Evolutionary conservation across 1,140 invertebrate genomes (phyloP), one percentile per base, ranked within the genome.

Genomic region (Lepidotrigona ventralis): DNA sequence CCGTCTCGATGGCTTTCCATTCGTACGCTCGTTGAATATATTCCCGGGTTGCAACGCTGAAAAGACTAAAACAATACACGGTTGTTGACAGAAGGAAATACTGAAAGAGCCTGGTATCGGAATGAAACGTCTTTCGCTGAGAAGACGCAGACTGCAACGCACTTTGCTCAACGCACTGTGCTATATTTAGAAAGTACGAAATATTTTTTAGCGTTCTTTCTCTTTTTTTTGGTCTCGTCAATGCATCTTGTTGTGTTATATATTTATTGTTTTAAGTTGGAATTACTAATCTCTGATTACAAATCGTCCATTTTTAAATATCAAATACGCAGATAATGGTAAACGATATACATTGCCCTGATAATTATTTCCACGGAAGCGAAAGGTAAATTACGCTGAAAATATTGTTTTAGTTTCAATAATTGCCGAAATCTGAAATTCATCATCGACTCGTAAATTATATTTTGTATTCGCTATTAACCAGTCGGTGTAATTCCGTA

Each of bases 21-120:
- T 86, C 68, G 74, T 78, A 85, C 79, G 54, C 78, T 79, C 60
- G 63, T 85, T 26, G 74, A 72, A 74, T 76, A 74, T 76, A 85
- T 86, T 85, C 84, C 39, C 66, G 83, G 58, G 73, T 81, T 58
- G 64, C 68, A 33, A 64, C 79, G 68, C 66, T 81, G 77, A 85
- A 81, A 76, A 26, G 63, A 76, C 29, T 29, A 71, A 66, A 86
- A 81, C 72, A 68, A 60, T 75, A 63, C 33, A 33, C n/a, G 23
- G 23, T 46, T 46, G 23, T 70, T 70, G 39, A 46, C 19, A 46
- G 39, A 64, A 77, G 33, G 68, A 85, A 71, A 58, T 71, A 11
- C 14, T 70, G 39, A n/a, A 46, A 23, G 5, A n/a, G n/a, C 21
- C 39, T 70, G 14, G 21, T 23, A 46, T 46, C 70, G 17, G 17